Conservation (phyloP, 2,888 invertebrate genomes). For the Xestia sexstrigata region DNA sequence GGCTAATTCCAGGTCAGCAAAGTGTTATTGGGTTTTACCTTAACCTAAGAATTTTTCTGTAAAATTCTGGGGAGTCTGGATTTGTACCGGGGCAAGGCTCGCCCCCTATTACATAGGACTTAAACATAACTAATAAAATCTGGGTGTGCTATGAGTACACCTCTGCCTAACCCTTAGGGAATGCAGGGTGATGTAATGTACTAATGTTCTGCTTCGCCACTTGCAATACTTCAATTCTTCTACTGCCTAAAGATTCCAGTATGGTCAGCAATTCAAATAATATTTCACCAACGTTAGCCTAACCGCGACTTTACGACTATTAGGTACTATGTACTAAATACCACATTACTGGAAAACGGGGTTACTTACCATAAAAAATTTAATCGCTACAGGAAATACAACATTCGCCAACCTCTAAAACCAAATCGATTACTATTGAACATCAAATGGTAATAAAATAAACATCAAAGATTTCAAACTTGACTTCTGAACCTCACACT, state of each 20-base stretch:
- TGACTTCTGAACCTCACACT: slow-evolving; percentile 19
- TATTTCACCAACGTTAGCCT: neutral
- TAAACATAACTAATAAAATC: neutral
- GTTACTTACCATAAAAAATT: slow-evolving; percentile 5
- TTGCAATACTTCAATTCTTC: neutral
- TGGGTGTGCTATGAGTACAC: neutral
- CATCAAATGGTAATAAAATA: slow-evolving; percentile 60
- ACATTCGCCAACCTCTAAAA: slow-evolving; percentile 36
- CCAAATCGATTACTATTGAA: slow-evolving; percentile 41
- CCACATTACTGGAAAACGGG: neutral
- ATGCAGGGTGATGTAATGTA: neutral
- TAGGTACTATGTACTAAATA: neutral
- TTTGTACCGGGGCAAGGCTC: too few relatives aligned
- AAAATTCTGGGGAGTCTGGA: too few relatives aligned
- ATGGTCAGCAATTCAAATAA: slow-evolving; percentile 1
- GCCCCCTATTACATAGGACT: too few relatives aligned
- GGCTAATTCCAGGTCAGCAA: neutral
- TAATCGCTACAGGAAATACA: slow-evolving; percentile 35
- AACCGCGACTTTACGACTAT: slow-evolving; percentile 6
- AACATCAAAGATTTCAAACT: slow-evolving; percentile 43
- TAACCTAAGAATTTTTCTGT: too few relatives aligned
- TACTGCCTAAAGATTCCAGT: neutral
- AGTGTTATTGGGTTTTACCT: too few relatives aligned
- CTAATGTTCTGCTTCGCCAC: neutral
- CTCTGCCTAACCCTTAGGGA: neutral